These are phyloP conservation scores for Larimichthys crocea DNA, from an alignment of 2,113 vertebrate species.

Conservation along the genomic window DNA sequence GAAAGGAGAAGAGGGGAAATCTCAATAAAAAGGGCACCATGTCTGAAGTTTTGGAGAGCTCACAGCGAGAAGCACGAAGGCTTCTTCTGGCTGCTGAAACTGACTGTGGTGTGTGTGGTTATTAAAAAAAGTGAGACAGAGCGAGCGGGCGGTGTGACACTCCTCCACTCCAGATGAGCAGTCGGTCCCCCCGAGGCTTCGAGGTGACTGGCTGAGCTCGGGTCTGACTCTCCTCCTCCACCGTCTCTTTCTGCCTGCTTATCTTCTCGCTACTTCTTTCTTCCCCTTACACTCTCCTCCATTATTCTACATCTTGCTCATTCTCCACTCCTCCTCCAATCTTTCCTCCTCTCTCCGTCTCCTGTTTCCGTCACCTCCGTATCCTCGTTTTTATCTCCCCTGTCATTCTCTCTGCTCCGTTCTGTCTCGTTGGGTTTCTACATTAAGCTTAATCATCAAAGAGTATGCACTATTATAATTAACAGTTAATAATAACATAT, in stretches of 20 bases:
- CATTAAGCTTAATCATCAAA: slow-evolving; percentile 18
- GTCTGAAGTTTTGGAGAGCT: not conserved
- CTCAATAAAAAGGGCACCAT: too few species aligned
- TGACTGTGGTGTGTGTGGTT: not conserved
- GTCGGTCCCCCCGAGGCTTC: slow-evolving; percentile 12
- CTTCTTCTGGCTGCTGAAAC: not conserved
- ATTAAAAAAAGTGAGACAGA: slow-evolving; percentile 35
- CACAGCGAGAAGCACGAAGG: not conserved
- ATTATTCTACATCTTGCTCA: not conserved
- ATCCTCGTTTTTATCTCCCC: not conserved
- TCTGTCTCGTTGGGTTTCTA: not conserved
- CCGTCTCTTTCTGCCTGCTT: not conserved
- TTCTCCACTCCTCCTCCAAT: not conserved
- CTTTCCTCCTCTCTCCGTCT: not conserved
- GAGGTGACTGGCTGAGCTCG: slow-evolving; percentile 38
- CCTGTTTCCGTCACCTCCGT: not conserved
- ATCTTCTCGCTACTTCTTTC: not conserved
- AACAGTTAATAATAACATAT: slow-evolving; percentile 3
- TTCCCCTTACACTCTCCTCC: slow-evolving; percentile 3
- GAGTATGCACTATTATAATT: slow-evolving; percentile 16
- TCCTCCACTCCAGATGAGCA: slow-evolving; percentile 64
- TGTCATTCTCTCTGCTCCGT: not conserved
- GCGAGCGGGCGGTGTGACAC: slow-evolving; percentile 27
- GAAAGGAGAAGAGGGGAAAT: not conserved
- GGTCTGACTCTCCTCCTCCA: slow-evolving; percentile 27